Evolutionary conservation across 2,797 vertebrate genomes (phyloP).

Genomic region (Phoeniculus purpureus): DNA sequence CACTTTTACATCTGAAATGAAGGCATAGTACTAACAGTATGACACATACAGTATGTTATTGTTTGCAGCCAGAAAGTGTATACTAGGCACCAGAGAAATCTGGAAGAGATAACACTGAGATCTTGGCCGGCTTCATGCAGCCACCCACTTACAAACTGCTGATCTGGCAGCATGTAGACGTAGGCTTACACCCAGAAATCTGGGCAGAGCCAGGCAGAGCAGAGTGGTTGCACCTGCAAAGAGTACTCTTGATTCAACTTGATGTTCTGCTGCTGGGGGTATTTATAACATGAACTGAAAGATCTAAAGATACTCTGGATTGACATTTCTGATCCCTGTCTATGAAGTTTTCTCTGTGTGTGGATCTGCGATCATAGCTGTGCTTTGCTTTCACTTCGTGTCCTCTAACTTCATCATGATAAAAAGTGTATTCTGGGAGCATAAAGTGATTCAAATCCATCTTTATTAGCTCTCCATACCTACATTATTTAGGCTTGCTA

Average conservation of each 20-base stretch:
- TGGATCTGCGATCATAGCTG: neutral
- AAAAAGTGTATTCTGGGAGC: neutral
- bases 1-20: slow-evolving; percentile 36
- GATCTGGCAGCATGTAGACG: neutral
- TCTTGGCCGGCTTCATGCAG: neutral
- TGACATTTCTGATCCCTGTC: neutral
- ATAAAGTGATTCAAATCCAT: neutral
- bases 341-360: neutral
- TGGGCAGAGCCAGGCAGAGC: neutral
- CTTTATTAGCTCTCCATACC: neutral
- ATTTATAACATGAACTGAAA: neutral
- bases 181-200: neutral
- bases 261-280: neutral
- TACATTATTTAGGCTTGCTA: neutral
- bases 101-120: slow-evolving; percentile 20
- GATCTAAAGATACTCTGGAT: neutral
- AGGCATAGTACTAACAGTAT: neutral
- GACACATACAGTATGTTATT: slow-evolving; percentile 23
- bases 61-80: slow-evolving; percentile 9
- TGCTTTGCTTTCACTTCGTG: neutral
- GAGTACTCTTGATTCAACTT: neutral
- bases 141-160: slow-evolving; percentile 34
- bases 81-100: slow-evolving; percentile 8
- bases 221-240: neutral
- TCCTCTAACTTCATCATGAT: neutral